A percentile compares a stretch with the other conserved stretches of the same genome.
Conservation (phyloP, 92 coral and sea anemone genomes). For the Phenganax stokvisi region DNA sequence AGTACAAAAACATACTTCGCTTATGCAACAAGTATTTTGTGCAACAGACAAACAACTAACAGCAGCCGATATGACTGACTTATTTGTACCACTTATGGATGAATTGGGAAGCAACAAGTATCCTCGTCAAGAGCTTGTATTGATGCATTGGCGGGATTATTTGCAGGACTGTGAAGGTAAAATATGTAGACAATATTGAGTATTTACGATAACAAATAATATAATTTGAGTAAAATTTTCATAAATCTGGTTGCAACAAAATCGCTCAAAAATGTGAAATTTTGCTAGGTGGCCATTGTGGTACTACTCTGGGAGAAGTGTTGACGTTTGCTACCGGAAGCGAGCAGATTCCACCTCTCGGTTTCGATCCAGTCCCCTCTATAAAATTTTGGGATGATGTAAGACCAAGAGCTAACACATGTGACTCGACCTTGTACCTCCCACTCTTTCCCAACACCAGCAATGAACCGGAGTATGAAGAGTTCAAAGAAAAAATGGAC, state of each 20-base stretch:
- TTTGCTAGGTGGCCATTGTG: constrained; percentile 11
- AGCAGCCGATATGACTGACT: neutral
- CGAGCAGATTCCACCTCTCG: constrained; percentile 25
- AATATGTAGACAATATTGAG: neutral
- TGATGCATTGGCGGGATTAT: constrained; percentile 58
- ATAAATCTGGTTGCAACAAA: too few relatives aligned
- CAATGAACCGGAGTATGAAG: constrained; percentile 19
- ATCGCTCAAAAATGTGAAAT: neutral
- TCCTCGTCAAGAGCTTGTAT: neutral
- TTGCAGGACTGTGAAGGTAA: constrained; percentile 67
- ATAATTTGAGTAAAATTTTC: too few relatives aligned
- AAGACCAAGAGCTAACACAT: constrained; percentile 31
- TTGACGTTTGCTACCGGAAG: constrained; percentile 32
- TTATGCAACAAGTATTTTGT: constrained; percentile 32
- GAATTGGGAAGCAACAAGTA: constrained; percentile 5
- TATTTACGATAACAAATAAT: neutral
- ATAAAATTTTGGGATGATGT: constrained; percentile 39
- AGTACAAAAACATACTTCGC: neutral
- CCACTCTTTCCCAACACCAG: constrained; percentile 11
- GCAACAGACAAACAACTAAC: neutral
- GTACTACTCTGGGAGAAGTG: constrained; percentile 27
- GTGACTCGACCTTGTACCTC: constrained; percentile 23
- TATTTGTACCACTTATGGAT: neutral
- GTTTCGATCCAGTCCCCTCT: constrained; percentile 18
- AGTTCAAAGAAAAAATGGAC: constrained; percentile 10